Conservation (phyloP, 1,140 invertebrate species). For the Choristoneura fumiferana region DNA sequence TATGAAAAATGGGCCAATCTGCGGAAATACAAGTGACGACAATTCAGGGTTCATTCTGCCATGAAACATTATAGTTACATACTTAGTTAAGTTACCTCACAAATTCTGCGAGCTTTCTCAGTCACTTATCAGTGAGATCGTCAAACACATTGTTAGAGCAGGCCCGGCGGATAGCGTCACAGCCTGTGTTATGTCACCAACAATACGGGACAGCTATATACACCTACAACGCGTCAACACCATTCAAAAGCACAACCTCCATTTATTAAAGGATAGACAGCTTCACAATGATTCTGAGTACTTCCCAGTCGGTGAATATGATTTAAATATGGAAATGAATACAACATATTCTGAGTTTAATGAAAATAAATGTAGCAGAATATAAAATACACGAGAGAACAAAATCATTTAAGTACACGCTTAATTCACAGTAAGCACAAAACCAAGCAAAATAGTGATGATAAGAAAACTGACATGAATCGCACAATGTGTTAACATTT, state of each 20-base stretch:
- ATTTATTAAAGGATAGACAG: slow-evolving; percentile 57
- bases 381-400: neutral
- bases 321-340: slow-evolving; percentile 44
- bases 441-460: neutral
- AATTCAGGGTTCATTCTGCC: too few species aligned
- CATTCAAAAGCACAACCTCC: slow-evolving; percentile 50
- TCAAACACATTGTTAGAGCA: neutral
- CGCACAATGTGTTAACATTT: neutral
- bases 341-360: slow-evolving; percentile 8
- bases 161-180: slow-evolving; percentile 25
- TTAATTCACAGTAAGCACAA: neutral
- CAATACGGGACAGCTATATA: slow-evolving; percentile 40
- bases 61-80: neutral
- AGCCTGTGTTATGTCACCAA: slow-evolving; percentile 36
- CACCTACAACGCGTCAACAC: slow-evolving; percentile 49
- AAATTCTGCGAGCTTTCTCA: neutral
- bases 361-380: slow-evolving; percentile 6
- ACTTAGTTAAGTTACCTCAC: neutral
- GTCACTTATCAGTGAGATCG: neutral
- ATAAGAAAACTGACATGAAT: slow-evolving; percentile 7
- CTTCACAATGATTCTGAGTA: slow-evolving; percentile 43
- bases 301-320: slow-evolving; percentile 37
- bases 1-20: too few species aligned
- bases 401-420: neutral
- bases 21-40: too few species aligned